These are phyloP conservation scores for Mesoclemmys tuberculata DNA, from an alignment of 2,113 vertebrate genomes.

Conservation along the genomic window DNA sequence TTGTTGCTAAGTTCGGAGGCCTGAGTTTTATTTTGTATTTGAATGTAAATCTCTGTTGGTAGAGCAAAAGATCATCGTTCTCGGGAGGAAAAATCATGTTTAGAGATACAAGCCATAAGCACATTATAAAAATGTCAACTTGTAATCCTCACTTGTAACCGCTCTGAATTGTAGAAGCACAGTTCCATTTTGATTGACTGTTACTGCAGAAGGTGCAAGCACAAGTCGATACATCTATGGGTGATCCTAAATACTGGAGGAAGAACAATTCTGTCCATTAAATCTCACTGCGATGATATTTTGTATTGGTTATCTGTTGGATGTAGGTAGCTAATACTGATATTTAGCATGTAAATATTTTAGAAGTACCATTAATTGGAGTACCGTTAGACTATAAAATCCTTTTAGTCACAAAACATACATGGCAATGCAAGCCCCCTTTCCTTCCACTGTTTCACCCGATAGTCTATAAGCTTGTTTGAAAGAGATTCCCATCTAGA, in stretches of 20 bases:
- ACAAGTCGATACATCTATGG: background rate
- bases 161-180: background rate
- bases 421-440: background rate
- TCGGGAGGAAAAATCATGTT: background rate
- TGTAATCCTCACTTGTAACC: background rate
- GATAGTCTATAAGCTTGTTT: background rate
- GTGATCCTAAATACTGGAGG: no score
- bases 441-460: rapidly evolving
- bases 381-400: background rate
- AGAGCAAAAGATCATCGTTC: background rate
- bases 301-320: background rate
- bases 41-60: background rate
- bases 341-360: background rate
- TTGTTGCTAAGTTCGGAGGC: background rate
- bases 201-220: background rate
- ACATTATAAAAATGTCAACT: background rate
- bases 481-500: background rate
- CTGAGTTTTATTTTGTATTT: background rate
- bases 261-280: no score
- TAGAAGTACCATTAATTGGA: background rate
- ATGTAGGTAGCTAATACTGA: background rate
- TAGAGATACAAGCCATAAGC: background rate
- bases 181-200: background rate
- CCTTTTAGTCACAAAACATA: background rate
- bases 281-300: background rate